Base-by-base conservation (phyloP, 2,888 invertebrate genomes). In the Caenorhabditis angaria region DNA sequence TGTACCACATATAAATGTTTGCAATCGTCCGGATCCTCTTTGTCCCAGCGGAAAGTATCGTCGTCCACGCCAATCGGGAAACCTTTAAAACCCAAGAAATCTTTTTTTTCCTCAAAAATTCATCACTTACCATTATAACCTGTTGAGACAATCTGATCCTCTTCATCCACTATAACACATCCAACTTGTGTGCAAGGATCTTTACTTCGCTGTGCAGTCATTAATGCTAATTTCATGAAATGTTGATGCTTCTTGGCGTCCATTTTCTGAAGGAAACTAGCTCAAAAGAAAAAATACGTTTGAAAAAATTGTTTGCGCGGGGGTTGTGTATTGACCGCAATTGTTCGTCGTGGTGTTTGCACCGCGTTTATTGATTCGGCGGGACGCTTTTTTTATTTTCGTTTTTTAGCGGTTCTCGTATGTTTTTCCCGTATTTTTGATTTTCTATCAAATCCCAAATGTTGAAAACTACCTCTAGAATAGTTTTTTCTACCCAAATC, bases 51-150 rank as follows among this genome's bases (percentile, higher is more conserved):
- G 88, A 95, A 93, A 22, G 91, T 89, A 88, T 95, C 93, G 88
- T 97, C 97, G 85, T 90, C 90, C 85, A 96, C 96, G 4, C 94
- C 94, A 65, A 89, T 91, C 0, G 97, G 97, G 92, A 97, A 76
- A 54, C 78, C 73, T 73, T 51, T 20, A 60, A 54, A 20, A 10
- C 8, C 3, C 20, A 4, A 48, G 14, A 20, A 32, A 35, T 12
- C 1, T 12, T n/a, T 22, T 29, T 28, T 54, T n/a, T n/a, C n/a
- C n/a, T n/a, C n/a, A n/a, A 12, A 10, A 53, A 20, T 6, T 3
- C 6, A 10, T 27, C 22, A 54, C 51, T 47, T 94, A 2, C 97
- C 97, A 91, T 99, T 99, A 87, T 97, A 99, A 73, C 97, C 97
- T 75, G 95, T 91, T 22, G 94, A 94, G 54, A 99, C 93, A 84